These are phyloP conservation scores for Dascyllus trimaculatus DNA, from an alignment of 2,113 vertebrate genomes.

Conservation along the genomic window DNA sequence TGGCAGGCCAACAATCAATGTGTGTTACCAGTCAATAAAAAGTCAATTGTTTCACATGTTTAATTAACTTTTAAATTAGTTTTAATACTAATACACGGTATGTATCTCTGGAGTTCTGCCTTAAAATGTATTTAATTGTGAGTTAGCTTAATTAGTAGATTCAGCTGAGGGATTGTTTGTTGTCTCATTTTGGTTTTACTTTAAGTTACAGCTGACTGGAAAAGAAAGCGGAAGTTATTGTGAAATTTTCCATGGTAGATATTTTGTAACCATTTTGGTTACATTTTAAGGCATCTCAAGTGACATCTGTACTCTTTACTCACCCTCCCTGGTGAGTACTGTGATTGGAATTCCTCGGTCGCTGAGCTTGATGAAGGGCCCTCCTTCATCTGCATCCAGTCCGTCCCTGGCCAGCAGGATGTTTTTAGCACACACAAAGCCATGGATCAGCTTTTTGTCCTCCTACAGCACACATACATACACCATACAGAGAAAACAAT, in stretches of 20 bases:
- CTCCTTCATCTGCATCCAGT: conserved; percentile 86
- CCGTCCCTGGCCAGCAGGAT: conserved; percentile 95
- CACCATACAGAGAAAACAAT: neutral
- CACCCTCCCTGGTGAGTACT: conserved; percentile 93
- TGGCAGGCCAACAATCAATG: neutral
- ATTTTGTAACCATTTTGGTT: conserved; percentile 39
- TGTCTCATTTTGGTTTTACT: conserved; percentile 27
- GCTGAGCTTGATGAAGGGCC: conserved; percentile 97
- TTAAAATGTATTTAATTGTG: no score
- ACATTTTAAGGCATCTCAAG: conserved; percentile 27
- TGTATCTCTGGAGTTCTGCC: neutral
- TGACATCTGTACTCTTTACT: conserved; percentile 18
- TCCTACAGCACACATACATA: conserved; percentile 84
- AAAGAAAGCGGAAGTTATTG: conserved; percentile 37
- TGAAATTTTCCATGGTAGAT: conserved; percentile 29
- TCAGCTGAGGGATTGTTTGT: neutral
- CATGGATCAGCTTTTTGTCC: conserved; percentile 97
- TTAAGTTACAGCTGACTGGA: conserved; percentile 26
- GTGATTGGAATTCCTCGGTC: conserved; percentile 96
- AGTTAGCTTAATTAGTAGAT: neutral
- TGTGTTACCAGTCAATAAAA: neutral
- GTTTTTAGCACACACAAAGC: conserved; percentile 97
- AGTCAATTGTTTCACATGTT: no score
- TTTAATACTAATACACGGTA: no score
- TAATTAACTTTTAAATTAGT: no score